phyloP scores from a whole-genome alignment of 2,797 vertebrate genomes.

The Myotis daubentonii region DNA sequence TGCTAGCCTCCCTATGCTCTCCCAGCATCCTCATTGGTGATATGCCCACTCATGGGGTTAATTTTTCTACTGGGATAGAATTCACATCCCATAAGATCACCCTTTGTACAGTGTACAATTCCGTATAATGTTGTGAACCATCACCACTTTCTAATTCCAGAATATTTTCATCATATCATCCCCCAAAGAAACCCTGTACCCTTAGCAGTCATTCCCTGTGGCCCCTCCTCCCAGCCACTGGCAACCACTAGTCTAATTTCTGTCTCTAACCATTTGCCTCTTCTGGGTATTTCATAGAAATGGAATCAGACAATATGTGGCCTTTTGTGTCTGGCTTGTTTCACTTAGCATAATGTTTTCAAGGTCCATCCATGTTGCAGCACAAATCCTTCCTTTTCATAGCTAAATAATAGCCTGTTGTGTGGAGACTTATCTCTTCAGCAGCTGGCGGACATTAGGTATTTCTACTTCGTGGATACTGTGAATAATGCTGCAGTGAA shows the following conservation, averaged over 20 bases:
- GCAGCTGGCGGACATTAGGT: rapidly evolving
- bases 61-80: neutral
- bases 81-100: neutral
- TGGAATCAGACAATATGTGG: rapidly evolving
- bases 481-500: neutral
- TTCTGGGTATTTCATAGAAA: neutral
- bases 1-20: neutral
- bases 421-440: neutral
- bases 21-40: neutral
- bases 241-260: neutral
- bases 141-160: neutral
- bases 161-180: neutral
- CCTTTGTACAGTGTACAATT: neutral
- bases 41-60: neutral
- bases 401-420: rapidly evolving
- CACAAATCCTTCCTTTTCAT: neutral
- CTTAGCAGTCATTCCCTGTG: neutral
- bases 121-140: neutral
- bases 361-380: rapidly evolving
- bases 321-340: neutral
- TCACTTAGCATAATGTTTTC: neutral
- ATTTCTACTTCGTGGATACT: neutral
- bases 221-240: neutral
- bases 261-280: neutral
- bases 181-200: neutral